Evolutionary conservation across 1,140 invertebrate species (phyloP).

Genomic region (Alviniconcha marisindica): DNA sequence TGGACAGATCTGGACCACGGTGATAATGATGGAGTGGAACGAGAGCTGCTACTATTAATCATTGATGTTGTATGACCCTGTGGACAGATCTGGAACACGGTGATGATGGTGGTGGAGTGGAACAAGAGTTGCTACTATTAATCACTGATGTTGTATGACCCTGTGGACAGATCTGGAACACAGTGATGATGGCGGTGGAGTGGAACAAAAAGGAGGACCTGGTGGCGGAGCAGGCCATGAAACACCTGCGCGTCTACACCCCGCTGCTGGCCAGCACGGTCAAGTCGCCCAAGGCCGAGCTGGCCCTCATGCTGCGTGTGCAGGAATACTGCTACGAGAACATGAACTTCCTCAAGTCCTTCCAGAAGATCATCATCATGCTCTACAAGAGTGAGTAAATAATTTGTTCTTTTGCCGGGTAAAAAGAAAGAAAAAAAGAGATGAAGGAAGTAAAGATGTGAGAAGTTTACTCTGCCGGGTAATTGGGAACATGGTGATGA

Average conservation of each 20-base stretch:
- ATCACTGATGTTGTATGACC: too few species aligned
- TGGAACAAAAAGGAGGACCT: constrained; percentile 99
- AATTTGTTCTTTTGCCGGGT: too few species aligned
- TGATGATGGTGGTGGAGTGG: constrained; percentile 88
- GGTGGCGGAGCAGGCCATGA: constrained; percentile 94
- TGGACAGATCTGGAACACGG: constrained; percentile 6
- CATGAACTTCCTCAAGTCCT: constrained; percentile 99
- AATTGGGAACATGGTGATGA: too few species aligned
- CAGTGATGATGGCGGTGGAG: constrained; percentile 94
- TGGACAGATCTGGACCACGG: constrained; percentile 88
- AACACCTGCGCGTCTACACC: constrained; percentile 91
- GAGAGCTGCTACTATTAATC: too few species aligned
- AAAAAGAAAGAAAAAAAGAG: too few species aligned
- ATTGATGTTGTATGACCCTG: too few species aligned
- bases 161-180: constrained; percentile 86
- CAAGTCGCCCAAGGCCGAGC: constrained; percentile 87
- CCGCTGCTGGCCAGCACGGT: constrained; percentile 91
- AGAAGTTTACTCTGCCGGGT: too few species aligned
- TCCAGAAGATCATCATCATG: constrained; percentile 96
- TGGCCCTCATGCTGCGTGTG: constrained; percentile 91
- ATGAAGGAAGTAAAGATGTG: too few species aligned
- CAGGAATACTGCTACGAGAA: constrained; percentile 99
- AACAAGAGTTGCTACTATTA: too few species aligned
- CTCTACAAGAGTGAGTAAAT: constrained; percentile 89
- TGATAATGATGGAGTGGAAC: constrained; percentile 98